Base-by-base conservation (phyloP, 2,113 vertebrate genomes). In the Trogon melanurus region DNA sequence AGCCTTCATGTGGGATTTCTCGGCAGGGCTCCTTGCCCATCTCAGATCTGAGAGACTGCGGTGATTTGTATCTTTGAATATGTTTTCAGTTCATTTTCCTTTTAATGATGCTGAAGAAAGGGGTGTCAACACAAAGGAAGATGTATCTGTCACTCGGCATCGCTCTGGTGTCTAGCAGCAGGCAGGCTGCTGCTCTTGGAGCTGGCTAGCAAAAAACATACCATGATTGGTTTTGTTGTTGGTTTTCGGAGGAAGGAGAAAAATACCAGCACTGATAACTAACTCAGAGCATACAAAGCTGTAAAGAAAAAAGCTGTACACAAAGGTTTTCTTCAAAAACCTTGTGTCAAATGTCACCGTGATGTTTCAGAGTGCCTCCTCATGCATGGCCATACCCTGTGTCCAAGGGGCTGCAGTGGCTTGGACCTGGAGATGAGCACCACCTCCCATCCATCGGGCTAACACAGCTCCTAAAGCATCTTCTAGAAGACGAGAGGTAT, bases 81-180 rank as follows among this genome's bases (percentile, higher is more conserved):
- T 62, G 66, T 91, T 95, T 95, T 82, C 81, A 5, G 0, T 72
- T 95, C 69, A 45, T 93, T 95, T 96, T 91, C 76, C 41, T 94
- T 91, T 91, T 93, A 92, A 87, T 75, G 86, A 47, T 92, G 61
- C 83, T 94, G 93, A 93, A 93, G 88, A 88, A 96, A 84, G 58
- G 83, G 16, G 9, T 75, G 57, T 92, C 90, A 88, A 53, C 72
- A 81, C 75, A 81, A 57, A 93, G 53, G 82, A 73, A 91, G 87
- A 83, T 81, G 17, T 74, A 89, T 93, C 53, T 93, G 88, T 92
- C 85, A 57, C 69, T 90, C 51, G 0, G 5, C 30, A 36, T 61
- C 0, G 0, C 78, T 84, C 53, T 87, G 79, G 13, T 75, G 92
- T 58, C 58, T 79, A 79, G 88, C 61, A 89, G 76, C 73, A 79